Evolutionary conservation across 2,113 vertebrate genomes (phyloP).

Genomic region (Bothrops jararaca): DNA sequence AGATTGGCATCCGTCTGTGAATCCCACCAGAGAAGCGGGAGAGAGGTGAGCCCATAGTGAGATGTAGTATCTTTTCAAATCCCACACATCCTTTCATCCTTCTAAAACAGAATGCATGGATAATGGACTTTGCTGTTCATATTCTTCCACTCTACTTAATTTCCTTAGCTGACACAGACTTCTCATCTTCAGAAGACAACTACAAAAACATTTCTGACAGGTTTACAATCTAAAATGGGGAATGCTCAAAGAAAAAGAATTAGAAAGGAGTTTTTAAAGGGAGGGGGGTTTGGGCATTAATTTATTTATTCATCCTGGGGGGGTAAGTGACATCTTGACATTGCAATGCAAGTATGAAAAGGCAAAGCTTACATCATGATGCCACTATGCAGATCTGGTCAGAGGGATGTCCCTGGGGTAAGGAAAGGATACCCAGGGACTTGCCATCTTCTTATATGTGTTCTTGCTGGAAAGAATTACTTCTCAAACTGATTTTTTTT

Average conservation of each 20-base stretch:
- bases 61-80: neutral
- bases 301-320: neutral
- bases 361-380: neutral
- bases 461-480: no score
- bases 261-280: neutral
- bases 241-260: neutral
- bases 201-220: neutral
- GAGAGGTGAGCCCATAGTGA: neutral
- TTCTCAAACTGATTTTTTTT: neutral
- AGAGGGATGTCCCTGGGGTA: neutral
- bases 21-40: neutral
- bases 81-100: neutral
- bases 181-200: neutral
- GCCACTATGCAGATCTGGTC: neutral
- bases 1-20: neutral
- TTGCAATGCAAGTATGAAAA: neutral
- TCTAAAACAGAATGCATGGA: neutral
- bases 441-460: neutral
- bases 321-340: neutral
- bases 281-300: neutral
- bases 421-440: neutral
- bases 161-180: neutral
- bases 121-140: no score
- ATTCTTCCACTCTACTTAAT: neutral
- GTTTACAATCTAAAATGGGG: neutral